Conservation (phyloP, 2,888 invertebrate genomes). For the Eristalis intricaria region DNA sequence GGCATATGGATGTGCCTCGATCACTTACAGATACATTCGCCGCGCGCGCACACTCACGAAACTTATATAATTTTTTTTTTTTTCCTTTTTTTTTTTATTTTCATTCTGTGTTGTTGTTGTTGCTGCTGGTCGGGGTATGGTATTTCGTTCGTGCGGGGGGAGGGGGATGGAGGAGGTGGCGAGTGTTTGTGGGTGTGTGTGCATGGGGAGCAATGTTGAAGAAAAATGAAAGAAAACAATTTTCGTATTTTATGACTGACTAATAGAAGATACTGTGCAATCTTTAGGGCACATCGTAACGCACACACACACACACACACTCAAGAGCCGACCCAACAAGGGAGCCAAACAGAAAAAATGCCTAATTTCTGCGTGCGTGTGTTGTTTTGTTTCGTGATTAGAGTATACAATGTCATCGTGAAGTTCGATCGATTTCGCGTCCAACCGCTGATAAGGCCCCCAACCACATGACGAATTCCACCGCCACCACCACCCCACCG, state of each 20-base stretch:
- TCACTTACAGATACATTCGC: constrained; percentile 7
- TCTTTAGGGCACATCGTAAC: constrained; percentile 59
- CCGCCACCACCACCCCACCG: too few relatives aligned
- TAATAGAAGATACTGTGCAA: constrained; percentile 57
- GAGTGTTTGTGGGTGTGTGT: neutral
- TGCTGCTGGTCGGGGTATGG: neutral
- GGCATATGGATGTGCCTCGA: neutral
- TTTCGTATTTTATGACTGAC: constrained; percentile 28
- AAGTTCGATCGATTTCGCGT: neutral
- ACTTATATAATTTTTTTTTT: constrained; percentile 64
- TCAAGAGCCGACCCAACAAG: neutral
- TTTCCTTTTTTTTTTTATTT: neutral
- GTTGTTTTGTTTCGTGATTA: neutral
- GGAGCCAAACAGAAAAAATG: constrained; percentile 3
- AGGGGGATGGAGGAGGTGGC: neutral
- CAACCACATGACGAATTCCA: constrained; percentile 39
- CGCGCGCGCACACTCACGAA: constrained; percentile 56
- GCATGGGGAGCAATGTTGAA: constrained; percentile 6
- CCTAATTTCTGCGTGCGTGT: neutral
- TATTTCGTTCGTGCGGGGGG: neutral
- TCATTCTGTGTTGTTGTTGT: neutral
- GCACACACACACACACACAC: too few relatives aligned
- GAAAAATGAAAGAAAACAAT: neutral
- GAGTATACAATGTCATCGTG: neutral
- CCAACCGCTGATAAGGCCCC: constrained; percentile 31